These are phyloP conservation scores for Trichoplusia ni DNA, from an alignment of 1,140 invertebrate genomes.

Conservation along the genomic window DNA sequence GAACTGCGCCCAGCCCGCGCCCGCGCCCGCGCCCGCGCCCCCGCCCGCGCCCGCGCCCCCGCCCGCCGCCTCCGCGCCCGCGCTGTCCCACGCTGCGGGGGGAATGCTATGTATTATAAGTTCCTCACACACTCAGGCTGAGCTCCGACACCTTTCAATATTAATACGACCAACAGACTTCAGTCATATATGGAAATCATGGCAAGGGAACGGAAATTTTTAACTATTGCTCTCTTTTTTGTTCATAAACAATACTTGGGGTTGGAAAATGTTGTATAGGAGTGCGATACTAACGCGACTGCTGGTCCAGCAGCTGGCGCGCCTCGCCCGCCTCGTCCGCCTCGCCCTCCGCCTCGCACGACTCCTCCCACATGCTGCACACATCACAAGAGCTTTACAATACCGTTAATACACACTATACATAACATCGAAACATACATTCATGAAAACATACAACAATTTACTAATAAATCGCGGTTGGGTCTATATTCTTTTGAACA, in stretches of 20 bases:
- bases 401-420: not conserved
- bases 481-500: too few species aligned
- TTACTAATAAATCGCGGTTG: too few species aligned
- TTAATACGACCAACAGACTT: too few species aligned
- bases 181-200: too few species aligned
- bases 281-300: slow-evolving; percentile 33
- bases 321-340: slow-evolving; percentile 12
- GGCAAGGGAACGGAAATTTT: too few species aligned
- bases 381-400: too few species aligned
- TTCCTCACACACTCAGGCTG: too few species aligned
- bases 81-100: slow-evolving; percentile 44
- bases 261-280: not conserved
- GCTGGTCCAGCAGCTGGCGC: slow-evolving; percentile 31
- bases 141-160: too few species aligned
- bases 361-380: slow-evolving; percentile 60
- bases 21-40: slow-evolving; percentile 26
- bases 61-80: slow-evolving; percentile 6
- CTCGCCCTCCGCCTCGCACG: slow-evolving; percentile 36
- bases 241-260: too few species aligned
- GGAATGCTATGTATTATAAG: not conserved
- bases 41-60: slow-evolving; percentile 10
- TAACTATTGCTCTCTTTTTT: too few species aligned
- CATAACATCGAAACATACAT: not conserved
- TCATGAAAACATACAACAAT: too few species aligned
- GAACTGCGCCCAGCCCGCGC: slow-evolving; percentile 55